Conservation (phyloP, 2,113 vertebrate genomes). For the Cyphomyrus discorhynchus region DNA sequence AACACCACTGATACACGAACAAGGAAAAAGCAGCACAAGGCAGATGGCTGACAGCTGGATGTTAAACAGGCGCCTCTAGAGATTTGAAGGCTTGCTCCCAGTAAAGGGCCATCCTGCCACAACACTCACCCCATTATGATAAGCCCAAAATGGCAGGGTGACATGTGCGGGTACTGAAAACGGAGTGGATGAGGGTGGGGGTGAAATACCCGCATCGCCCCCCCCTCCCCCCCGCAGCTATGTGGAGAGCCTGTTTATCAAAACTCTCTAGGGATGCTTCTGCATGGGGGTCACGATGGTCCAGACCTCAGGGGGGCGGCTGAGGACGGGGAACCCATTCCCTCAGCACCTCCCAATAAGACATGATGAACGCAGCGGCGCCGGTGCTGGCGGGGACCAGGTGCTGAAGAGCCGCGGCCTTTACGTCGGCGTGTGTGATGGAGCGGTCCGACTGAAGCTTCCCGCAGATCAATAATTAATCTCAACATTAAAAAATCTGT, state of each 20-base stretch:
- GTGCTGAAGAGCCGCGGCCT: constrained; percentile 32
- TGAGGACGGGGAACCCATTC: constrained; percentile 42
- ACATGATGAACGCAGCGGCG: constrained; percentile 59
- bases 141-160: not conserved
- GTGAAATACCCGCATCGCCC: not conserved
- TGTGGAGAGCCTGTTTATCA: constrained; percentile 54
- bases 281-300: constrained; percentile 28
- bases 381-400: constrained; percentile 38
- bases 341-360: constrained; percentile 47
- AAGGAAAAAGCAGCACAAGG: not conserved
- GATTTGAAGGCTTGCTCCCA: not conserved
- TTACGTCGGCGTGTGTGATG: constrained; percentile 32
- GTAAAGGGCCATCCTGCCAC: not conserved
- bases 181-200: not conserved
- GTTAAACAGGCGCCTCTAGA: not conserved
- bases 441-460: constrained; percentile 27
- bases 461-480: constrained; percentile 65
- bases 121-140: not conserved
- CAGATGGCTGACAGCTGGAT: constrained; percentile 3
- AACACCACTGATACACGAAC: not conserved
- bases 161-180: not conserved
- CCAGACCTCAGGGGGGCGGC: constrained; percentile 31
- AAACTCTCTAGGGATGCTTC: constrained; percentile 48
- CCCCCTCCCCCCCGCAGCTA: constrained; percentile 24
- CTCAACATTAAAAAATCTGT: constrained; percentile 54